Percentiles rank a stretch among this genome's conserved stretches.
Evolutionary conservation across 2,113 vertebrate genomes (phyloP).

Genomic region (Strix aluco): DNA sequence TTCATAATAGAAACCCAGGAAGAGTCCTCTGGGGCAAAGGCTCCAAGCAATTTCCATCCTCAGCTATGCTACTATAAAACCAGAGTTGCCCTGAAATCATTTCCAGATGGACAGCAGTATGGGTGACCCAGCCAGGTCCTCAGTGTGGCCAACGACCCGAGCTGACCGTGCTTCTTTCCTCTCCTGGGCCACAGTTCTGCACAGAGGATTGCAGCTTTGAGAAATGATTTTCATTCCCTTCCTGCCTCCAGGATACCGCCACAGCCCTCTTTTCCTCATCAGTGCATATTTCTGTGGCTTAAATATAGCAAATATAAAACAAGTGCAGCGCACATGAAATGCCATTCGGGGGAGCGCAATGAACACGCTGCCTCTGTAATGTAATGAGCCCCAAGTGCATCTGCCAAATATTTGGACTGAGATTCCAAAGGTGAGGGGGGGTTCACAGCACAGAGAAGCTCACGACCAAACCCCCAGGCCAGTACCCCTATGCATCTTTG

Average conservation of each 20-base stretch:
- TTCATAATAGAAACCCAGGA: background rate
- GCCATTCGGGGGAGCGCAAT: slow-evolving; percentile 23
- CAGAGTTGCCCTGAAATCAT: background rate
- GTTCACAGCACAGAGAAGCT: background rate
- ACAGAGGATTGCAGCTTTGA: background rate
- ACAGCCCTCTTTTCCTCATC: slow-evolving; percentile 7
- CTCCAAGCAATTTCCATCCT: background rate
- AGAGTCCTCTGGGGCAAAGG: background rate
- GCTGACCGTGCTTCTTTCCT: background rate
- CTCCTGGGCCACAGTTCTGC: background rate
- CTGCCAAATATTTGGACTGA: slow-evolving; percentile 1
- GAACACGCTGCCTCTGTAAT: background rate
- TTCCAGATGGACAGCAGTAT: background rate
- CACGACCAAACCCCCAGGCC: background rate
- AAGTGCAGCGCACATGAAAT: slow-evolving; percentile 50
- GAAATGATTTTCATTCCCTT: background rate
- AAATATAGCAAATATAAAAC: slow-evolving; percentile 59
- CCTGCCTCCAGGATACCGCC: background rate
- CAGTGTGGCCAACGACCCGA: background rate
- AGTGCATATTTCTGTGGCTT: slow-evolving; percentile 18
- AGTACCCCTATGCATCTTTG: background rate
- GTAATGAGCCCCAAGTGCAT: slow-evolving; percentile 10
- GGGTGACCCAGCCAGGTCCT: fast-evolving
- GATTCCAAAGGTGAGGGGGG: background rate
- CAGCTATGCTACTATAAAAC: background rate